Base-by-base conservation (phyloP, 2,797 vertebrate genomes). In the Typhlichthys eigenmanni region DNA sequence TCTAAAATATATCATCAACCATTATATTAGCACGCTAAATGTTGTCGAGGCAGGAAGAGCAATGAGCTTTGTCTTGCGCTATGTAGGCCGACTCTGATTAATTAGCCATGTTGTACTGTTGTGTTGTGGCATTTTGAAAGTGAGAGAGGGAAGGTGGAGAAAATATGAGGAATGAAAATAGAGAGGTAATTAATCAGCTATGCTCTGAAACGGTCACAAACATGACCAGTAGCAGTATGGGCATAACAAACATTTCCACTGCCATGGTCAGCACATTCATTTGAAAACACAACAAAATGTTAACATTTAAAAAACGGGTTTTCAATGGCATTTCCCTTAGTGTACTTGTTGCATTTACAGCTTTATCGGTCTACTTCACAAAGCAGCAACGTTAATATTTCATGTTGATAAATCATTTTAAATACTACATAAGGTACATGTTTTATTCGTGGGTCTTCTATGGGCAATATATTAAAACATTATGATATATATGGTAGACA, bases 61-160 rank as follows among this genome's bases (percentile, higher is more conserved):
- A 82, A 81, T 49, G 62, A 71, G 78, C 75, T 56, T 65, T 16
- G 64, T 70, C 59, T 71, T 74, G 75, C 76, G 74, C 79, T 75
- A 91, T 91, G 85, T 89, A 75, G 89, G 90, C 85, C 87, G 85
- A 72, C 71, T 70, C 75, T 88, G 92, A 92, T 93, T 92, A 92
- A 93, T 93, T 92, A 90, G 88, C 87, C 75, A 19, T 80, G 85
- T 86, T 88, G 87, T 75, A 67, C 71, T 80, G 77, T 82, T 86
- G 82, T 83, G 80, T 78, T 78, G 80, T 79, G 86, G 80, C 80
- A 79, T 89, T 90, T 85, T 87, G 82, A 85, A 72, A 69, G 65
- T 47, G 57, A 47, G 58, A 14, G 47, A 50, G 52, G 57, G 69
- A 3, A 1, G 47, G 29, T 17, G 9, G 59, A 5, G 6, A 19